These are phyloP conservation scores for Vulpes vulpes DNA, from an alignment of 2,113 vertebrate genomes.

Conservation along the genomic window DNA sequence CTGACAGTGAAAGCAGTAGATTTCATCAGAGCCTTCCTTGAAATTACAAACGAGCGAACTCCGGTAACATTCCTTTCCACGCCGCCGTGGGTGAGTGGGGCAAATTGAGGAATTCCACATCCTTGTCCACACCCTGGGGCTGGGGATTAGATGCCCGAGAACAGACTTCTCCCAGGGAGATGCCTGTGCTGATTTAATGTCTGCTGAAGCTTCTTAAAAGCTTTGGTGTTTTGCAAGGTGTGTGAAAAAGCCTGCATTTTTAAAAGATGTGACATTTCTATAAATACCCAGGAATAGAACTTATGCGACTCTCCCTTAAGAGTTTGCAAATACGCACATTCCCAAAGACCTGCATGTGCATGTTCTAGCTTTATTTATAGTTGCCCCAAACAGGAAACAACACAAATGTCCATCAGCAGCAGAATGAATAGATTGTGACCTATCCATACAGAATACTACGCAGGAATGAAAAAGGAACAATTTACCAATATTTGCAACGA, in stretches of 20 bases:
- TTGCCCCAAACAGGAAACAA: background rate
- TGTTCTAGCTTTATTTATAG: background rate
- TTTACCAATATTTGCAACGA: fast-evolving
- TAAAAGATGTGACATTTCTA: background rate
- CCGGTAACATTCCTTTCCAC: background rate
- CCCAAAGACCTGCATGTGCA: background rate
- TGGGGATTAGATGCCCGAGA: background rate
- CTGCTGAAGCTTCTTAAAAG: background rate
- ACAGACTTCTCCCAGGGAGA: no score
- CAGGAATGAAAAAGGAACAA: background rate
- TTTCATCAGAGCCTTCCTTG: background rate
- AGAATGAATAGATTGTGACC: background rate
- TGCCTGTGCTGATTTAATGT: background rate
- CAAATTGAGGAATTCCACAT: background rate
- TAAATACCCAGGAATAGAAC: background rate
- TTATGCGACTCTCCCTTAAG: background rate
- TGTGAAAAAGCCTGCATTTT: background rate
- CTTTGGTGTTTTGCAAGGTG: background rate
- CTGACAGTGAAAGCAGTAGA: background rate
- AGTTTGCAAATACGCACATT: background rate
- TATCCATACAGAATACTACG: fast-evolving
- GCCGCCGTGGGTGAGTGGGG: background rate
- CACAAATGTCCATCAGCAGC: fast-evolving
- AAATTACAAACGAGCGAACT: background rate
- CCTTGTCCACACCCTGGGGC: background rate